These are phyloP conservation scores for Indicator indicator DNA, from an alignment of 2,113 vertebrate species.

Conservation along the genomic window DNA sequence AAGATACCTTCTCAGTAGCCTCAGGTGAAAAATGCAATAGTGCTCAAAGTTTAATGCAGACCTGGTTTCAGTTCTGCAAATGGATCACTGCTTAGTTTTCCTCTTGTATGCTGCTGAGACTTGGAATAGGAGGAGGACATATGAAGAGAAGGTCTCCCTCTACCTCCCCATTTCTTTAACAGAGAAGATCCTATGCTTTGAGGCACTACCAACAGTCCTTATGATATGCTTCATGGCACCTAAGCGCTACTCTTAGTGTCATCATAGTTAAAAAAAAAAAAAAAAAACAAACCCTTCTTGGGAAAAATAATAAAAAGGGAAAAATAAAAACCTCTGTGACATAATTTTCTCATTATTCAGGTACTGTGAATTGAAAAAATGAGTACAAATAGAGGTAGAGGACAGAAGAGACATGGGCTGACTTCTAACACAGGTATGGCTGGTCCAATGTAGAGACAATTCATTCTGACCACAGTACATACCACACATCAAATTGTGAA, in stretches of 20 bases:
- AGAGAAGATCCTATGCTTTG: not conserved
- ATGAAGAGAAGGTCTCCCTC: not conserved
- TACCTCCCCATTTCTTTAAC: not conserved
- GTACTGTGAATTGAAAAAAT: not conserved
- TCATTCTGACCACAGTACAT: not conserved
- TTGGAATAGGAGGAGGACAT: not conserved
- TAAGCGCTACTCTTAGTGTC: not conserved
- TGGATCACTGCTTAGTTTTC: not conserved
- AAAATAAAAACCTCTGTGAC: not conserved
- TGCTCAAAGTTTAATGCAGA: not conserved
- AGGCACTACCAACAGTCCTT: not conserved
- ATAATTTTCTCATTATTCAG: not conserved
- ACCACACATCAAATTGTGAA: not conserved
- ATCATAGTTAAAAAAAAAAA: accelerated
- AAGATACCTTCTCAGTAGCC: not conserved
- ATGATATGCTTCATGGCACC: not conserved
- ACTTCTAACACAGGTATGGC: not conserved
- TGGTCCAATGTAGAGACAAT: accelerated
- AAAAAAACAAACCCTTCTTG: accelerated
- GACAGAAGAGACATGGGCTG: not conserved
- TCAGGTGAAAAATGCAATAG: not conserved
- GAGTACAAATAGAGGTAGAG: not conserved
- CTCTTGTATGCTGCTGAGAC: accelerated
- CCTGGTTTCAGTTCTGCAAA: not conserved
- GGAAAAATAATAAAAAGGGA: not conserved